Evolutionary conservation across 2,113 vertebrate genomes (phyloP), one percentile per base, ranked within the genome.

Genomic region (Bungarus multicinctus): DNA sequence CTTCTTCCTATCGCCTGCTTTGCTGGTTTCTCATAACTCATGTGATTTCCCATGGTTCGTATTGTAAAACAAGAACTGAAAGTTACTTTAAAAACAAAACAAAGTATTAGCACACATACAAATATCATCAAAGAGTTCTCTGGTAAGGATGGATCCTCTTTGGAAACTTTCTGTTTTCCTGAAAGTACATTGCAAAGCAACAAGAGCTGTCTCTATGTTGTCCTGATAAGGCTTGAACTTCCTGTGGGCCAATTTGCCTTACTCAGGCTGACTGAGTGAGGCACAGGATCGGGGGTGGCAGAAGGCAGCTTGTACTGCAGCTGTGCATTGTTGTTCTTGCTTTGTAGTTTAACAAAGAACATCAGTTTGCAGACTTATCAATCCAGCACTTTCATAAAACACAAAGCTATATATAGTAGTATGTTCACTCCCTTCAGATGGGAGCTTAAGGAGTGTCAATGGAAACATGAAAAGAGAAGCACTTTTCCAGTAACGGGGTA

Each of bases 331-430:
- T 86, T 91, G 86, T 25, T 89, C 52, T 1, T 14, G 3, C 85
- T 92, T 92, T 89, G 87, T 53, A 10, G 0, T 47, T 92, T n/a
- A 39, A 74, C 5, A 87, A 25, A 22, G 45, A 85, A 81, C 69
- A 87, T 92, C 0, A 0, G 60, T 93, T 74, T 95, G 47, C 85
- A 91, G 89, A 92, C 18, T 93, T 93, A 91, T 89, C 20, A 87
- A 0, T 93, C 91, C 55, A 85, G 39, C 47, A 64, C 53, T 87
- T 92, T 85, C n/a, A 1, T 85, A 90, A 85, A 92, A 43, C 89
- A 43, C 81, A 85, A 47, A 55, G 88, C 55, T 91, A 92, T 69
- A 92, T 94, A 50, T 87, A 92, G 90, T 89, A 57, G 90, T 87
- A 57, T 64, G 45, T 87, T 88, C 91, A 89, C 2, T 85, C 60